Base-by-base conservation (phyloP, 2,888 invertebrate species). In the Tipula lateralis region DNA sequence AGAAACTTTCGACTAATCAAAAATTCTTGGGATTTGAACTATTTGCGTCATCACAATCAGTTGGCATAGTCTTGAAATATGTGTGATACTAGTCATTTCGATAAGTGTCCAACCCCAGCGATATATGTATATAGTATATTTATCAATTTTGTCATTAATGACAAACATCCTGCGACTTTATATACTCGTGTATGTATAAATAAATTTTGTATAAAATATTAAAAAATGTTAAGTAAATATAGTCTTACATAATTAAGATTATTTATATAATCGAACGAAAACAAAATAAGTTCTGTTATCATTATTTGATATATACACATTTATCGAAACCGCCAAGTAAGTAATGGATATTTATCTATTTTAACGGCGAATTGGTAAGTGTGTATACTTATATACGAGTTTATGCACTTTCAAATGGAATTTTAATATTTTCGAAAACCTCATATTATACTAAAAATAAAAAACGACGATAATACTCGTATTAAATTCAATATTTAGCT, bases 181-280 rank as follows among this genome's bases (percentile, higher is more conserved):
- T 44, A 39, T 39, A n/a, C n/a, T n/a, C n/a, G 32, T 32, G 6
- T 32, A 32, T 32, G 6, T 32, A 32, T 12, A 36, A 44, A 66
- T 24, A 66, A 66, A 24, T 66, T 66, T 66, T 9, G 66, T n/a
- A n/a, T n/a, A n/a, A n/a, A n/a, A n/a, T n/a, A 39, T 39, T 39
- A 39, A 39, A 32, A 32, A 5, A 32, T 32, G 7, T n/a, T 3
- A 44, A 66, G 50, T 50, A 50, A 50, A 50, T 66, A 44, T 12
- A 50, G 66, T 66, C 66, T 66, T 66, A 66, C 66, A 66, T 66
- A 66, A 66, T 66, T 66, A 66, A 66, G 24, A 66, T 66, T 66
- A 66, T 66, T 66, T 24, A 24, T 24, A 66, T 66, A 66, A 66
- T 24, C 66, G 66, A 66, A 66, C 66, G 24, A 24, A 66, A 24